phyloP scores from a whole-genome alignment of 2,113 vertebrate species.

The Irena cyanogastra region DNA sequence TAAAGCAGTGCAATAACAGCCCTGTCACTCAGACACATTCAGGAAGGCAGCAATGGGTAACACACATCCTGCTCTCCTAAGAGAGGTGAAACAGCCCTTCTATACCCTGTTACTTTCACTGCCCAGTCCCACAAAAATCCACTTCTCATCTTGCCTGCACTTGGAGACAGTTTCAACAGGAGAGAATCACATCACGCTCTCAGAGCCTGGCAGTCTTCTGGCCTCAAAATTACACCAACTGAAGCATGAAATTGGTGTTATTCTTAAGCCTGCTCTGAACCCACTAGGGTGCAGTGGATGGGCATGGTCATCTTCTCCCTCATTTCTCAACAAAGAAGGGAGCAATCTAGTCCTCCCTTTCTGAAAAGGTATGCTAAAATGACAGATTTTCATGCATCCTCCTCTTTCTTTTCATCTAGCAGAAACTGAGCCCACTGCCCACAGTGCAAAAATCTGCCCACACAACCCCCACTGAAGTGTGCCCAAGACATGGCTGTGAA shows the following conservation, averaged over 20 bases:
- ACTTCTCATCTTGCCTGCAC: background rate
- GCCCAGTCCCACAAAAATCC: background rate
- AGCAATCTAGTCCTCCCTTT: background rate
- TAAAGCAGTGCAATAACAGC: background rate
- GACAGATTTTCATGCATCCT: background rate
- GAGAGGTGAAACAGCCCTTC: background rate
- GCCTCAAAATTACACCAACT: background rate
- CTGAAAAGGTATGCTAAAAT: background rate
- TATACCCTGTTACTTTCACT: background rate
- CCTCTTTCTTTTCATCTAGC: background rate
- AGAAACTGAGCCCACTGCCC: background rate
- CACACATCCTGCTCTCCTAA: accelerated
- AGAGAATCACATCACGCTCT: accelerated
- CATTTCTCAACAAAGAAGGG: background rate
- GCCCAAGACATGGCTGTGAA: background rate
- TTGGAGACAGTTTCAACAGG: background rate
- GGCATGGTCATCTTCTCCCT: background rate
- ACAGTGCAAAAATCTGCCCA: accelerated
- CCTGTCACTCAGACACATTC: background rate
- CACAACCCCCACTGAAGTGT: accelerated
- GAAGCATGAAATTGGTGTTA: background rate
- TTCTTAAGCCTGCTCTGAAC: background rate
- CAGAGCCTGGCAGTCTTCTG: background rate
- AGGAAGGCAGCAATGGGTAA: background rate
- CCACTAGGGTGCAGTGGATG: background rate